Evolutionary conservation across 2,113 vertebrate species (phyloP).

Genomic region (Nycticorax nycticorax): DNA sequence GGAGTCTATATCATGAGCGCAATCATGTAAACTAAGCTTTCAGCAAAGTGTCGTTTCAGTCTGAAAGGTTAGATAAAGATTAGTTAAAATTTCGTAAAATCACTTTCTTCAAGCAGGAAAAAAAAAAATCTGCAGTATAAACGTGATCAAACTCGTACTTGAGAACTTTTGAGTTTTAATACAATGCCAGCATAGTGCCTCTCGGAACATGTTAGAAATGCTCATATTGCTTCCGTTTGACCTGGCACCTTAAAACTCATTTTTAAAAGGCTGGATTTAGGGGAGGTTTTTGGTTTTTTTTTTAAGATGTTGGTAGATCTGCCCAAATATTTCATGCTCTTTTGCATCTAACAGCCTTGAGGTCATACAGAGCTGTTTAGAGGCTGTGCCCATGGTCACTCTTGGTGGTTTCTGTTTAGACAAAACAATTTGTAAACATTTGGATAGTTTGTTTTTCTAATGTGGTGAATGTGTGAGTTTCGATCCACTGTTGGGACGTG

Average conservation of each 20-base stretch:
- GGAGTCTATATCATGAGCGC: not conserved
- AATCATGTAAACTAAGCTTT: not conserved
- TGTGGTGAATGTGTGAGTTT: not conserved
- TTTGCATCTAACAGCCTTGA: slow-evolving; percentile 5
- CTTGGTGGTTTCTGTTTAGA: not conserved
- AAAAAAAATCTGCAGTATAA: not conserved
- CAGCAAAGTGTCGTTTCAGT: not conserved
- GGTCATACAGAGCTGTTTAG: not conserved
- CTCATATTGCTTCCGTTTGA: not conserved
- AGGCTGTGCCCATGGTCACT: not conserved
- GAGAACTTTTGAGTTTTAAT: not conserved
- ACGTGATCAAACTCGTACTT: not conserved
- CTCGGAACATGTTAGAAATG: not conserved
- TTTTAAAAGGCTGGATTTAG: not conserved
- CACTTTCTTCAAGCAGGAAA: not conserved
- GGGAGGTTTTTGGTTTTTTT: not conserved
- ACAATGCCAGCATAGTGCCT: not conserved
- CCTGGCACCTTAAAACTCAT: not conserved
- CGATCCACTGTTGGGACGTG: not conserved
- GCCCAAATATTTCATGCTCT: not conserved
- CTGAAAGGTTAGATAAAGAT: not conserved
- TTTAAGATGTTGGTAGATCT: not conserved
- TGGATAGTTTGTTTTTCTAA: not conserved
- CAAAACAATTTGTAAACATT: not conserved
- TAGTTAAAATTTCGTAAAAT: not conserved